phyloP scores from a whole-genome alignment of 1,140 invertebrate species.

The Chelonus insularis region DNA sequence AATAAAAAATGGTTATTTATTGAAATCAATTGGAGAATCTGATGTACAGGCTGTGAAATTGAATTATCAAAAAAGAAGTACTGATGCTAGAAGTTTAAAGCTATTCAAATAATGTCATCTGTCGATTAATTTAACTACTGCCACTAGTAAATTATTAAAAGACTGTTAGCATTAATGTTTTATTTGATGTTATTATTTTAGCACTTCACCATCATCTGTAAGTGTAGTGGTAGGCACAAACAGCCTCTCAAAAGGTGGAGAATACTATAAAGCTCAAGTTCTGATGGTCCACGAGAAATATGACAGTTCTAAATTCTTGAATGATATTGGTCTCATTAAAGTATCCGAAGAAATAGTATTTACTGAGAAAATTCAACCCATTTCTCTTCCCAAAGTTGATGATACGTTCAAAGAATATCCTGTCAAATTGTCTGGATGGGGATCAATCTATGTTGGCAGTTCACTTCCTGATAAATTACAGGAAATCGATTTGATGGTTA shows the following conservation, averaged over 20 bases:
- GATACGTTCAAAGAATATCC: slow-evolving; percentile 32
- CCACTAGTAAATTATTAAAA: too few species aligned
- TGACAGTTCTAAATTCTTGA: slow-evolving; percentile 33
- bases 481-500: slow-evolving; percentile 30
- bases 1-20: neutral
- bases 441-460: slow-evolving; percentile 37
- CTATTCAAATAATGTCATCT: too few species aligned
- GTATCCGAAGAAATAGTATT: slow-evolving; percentile 42
- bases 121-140: too few species aligned
- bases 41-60: too few species aligned
- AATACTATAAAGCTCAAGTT: slow-evolving; percentile 37
- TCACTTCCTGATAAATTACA: slow-evolving; percentile 35
- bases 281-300: slow-evolving; percentile 50
- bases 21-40: neutral
- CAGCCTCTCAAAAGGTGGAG: slow-evolving; percentile 30
- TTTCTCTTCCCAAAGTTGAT: slow-evolving; percentile 33
- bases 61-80: too few species aligned
- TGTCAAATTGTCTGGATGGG: slow-evolving; percentile 56
- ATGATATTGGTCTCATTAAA: slow-evolving; percentile 60
- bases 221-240: slow-evolving; percentile 36
- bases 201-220: neutral
- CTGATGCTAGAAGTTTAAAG: too few species aligned
- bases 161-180: too few species aligned
- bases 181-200: slow-evolving; percentile 12
- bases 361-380: slow-evolving; percentile 42